Conservation (phyloP, 2,888 invertebrate species). For the Athetis lepigone region DNA sequence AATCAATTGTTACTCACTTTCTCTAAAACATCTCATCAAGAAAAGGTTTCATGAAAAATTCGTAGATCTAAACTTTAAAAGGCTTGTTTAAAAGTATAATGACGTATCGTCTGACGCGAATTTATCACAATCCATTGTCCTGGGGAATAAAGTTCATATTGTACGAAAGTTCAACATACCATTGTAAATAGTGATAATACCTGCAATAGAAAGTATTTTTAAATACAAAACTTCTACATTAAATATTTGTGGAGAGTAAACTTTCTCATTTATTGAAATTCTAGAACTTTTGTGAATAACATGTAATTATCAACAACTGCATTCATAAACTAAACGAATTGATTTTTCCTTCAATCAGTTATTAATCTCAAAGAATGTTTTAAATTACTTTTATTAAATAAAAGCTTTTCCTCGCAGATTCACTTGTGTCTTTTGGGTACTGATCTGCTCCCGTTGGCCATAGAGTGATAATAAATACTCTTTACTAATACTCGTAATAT, state of each 20-base stretch:
- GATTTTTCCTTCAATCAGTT: neutral
- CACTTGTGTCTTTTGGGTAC: too few species aligned
- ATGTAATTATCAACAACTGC: too few species aligned
- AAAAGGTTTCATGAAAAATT: conserved; percentile 13
- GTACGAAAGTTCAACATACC: conserved; percentile 59
- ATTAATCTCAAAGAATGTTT: neutral
- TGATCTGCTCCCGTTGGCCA: too few species aligned
- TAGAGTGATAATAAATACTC: too few species aligned
- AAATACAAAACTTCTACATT: conserved; percentile 26
- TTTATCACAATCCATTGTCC: conserved; percentile 43
- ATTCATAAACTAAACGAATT: too few species aligned
- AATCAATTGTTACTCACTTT: too few species aligned
- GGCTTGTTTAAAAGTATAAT: conserved; percentile 8
- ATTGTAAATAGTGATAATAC: conserved; percentile 63
- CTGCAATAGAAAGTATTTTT: conserved; percentile 57
- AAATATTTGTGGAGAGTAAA: conserved; percentile 7
- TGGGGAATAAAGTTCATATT: conserved; percentile 48
- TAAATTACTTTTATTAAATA: conserved; percentile 19
- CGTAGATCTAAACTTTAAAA: neutral
- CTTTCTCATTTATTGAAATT: conserved; percentile 14
- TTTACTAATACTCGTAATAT: too few species aligned
- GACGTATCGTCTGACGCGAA: conserved; percentile 31
- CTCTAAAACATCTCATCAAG: conserved; percentile 19
- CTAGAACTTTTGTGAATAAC: neutral
- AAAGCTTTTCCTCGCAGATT: too few species aligned